Evolutionary conservation across 2,888 invertebrate species (phyloP), one percentile per base, ranked within the genome.

Genomic region (Agrenia bidenticulata): DNA sequence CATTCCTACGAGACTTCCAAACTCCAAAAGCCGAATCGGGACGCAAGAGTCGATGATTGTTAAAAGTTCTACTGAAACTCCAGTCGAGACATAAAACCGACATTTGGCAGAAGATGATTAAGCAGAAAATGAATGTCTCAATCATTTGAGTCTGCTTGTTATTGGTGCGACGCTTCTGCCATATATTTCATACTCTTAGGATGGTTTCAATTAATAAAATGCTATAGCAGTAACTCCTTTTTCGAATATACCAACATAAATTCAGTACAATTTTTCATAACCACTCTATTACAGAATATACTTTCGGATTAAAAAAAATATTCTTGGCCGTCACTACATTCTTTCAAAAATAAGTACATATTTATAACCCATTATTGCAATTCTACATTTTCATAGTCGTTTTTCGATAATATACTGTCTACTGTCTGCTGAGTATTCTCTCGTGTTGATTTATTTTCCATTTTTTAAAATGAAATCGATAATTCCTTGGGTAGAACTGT

Each of bases 401-500:
- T 17, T 19, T 45, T 15, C 15, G 45, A 45, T 45, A 45, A 45
- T 45, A 5, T 5, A 45, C 7, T 11, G 39, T 45, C 5, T 45
- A 17, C 15, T 17, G 45, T 15, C n/a, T n/a, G 4, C 15, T 45
- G 15, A 45, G 45, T 45, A 45, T 17, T 45, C n/a, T n/a, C n/a
- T 45, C 19, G n/a, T 5, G 19, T 9, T 5, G 19, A 45, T 9
- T 45, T 19, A 70, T 59, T 69, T 73, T 45, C 65, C 66, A 65
- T 78, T 76, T 27, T 78, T 75, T 74, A 85, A 84, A 79, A 97
- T 88, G 83, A 95, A 98, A 81, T 94, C 94, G 78, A 99, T 96
- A 58, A 99, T 88, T 32, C 94, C 96, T 81, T 98, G 99, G 54
- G 99, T 99, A 26, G 98, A 99, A 26, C 86, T 85, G 81, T 99